Conservation (phyloP, 2,797 vertebrate species). For the Leptatherina wallacei region DNA sequence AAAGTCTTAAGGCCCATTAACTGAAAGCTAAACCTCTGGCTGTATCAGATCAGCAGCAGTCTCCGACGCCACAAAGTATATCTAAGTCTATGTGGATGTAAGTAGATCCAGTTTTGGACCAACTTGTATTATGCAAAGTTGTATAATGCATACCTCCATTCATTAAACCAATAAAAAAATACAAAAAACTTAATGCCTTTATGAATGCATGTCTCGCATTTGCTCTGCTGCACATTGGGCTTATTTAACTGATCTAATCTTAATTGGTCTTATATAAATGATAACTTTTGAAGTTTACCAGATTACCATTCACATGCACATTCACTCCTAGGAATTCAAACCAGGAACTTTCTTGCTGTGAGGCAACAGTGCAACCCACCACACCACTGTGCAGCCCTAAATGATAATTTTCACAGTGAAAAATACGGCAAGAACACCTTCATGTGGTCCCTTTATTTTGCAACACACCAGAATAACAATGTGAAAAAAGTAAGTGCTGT, state of each 20-base stretch:
- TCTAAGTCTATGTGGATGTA: slow-evolving; percentile 49
- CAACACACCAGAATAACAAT: slow-evolving; percentile 7
- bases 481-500: slow-evolving; percentile 28
- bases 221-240: neutral
- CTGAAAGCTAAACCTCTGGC: slow-evolving; percentile 72
- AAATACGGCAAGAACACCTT: neutral
- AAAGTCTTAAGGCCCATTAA: slow-evolving; percentile 76
- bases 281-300: too few species aligned
- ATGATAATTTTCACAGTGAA: neutral
- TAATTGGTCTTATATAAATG: neutral
- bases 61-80: slow-evolving; percentile 38
- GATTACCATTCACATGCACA: too few species aligned
- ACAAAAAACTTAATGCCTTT: neutral
- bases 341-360: neutral
- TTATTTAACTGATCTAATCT: neutral
- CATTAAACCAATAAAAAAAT: neutral
- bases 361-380: neutral
- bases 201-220: neutral
- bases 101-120: slow-evolving; percentile 26
- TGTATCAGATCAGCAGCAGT: slow-evolving; percentile 45
- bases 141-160: neutral
- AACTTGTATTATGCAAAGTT: neutral
- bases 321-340: neutral
- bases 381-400: neutral
- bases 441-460: slow-evolving; percentile 7